These are phyloP conservation scores for Aphelinus atriplicis DNA, from an alignment of 1,140 invertebrate species.

Conservation along the genomic window DNA sequence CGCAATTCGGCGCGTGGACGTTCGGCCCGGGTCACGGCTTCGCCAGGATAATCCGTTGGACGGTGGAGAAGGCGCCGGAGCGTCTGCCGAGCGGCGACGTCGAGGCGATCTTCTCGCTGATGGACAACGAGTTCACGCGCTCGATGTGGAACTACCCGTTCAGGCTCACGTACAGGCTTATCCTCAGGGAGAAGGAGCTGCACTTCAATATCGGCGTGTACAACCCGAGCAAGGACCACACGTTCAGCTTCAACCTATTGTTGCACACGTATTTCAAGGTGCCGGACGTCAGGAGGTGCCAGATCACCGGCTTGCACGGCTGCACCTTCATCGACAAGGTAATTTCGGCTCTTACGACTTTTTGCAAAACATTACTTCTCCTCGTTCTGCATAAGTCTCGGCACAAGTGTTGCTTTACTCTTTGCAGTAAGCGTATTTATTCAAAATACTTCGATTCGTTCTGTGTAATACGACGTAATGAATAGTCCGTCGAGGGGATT, in stretches of 20 bases:
- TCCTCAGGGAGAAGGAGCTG: conserved; percentile 88
- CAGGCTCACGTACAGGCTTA: conserved; percentile 86
- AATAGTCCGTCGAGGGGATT: no score
- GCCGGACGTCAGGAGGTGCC: conserved; percentile 88
- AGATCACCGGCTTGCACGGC: conserved; percentile 90
- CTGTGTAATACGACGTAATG: no score
- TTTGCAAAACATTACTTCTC: not conserved
- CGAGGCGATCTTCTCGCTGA: conserved; percentile 89
- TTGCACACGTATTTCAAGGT: conserved; percentile 96
- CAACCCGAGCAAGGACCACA: conserved; percentile 89
- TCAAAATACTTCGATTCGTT: no score
- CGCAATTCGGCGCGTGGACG: conserved; percentile 93
- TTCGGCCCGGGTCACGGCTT: conserved; percentile 95
- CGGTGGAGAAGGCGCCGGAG: conserved; percentile 87
- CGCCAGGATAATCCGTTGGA: conserved; percentile 90
- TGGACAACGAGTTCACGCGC: conserved; percentile 91
- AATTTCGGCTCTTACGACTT: not conserved
- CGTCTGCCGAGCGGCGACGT: conserved; percentile 87
- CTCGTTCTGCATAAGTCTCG: no score
- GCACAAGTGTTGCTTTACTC: no score
- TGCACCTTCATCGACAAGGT: conserved; percentile 95
- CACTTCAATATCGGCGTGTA: conserved; percentile 92
- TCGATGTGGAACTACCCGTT: conserved; percentile 95
- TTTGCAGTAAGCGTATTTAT: no score
- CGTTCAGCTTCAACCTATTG: conserved; percentile 92